phyloP scores from a whole-genome alignment of 1,140 invertebrate genomes.

The Euglossa dilemma region DNA sequence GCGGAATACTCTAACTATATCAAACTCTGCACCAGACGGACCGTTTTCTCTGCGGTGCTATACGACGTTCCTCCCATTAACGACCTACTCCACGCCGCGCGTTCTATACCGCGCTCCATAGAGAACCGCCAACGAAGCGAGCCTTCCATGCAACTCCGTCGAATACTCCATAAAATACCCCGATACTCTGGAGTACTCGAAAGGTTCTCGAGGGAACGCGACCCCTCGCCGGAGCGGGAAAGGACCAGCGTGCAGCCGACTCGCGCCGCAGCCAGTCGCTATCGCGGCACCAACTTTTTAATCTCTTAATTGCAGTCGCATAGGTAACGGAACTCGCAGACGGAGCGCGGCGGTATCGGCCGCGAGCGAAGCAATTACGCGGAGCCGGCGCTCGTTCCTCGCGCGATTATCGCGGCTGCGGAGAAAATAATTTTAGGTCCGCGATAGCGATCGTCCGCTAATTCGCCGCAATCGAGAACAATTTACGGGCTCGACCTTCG shows the following conservation, averaged over 20 bases:
- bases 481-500: conserved; percentile 61
- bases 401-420: conserved; percentile 2
- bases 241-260: too few species aligned
- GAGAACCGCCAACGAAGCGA: too few species aligned
- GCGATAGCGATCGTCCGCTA: conserved; percentile 60
- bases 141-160: too few species aligned
- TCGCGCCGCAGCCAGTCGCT: background rate
- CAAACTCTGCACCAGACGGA: background rate
- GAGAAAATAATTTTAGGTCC: conserved; percentile 53
- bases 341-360: background rate
- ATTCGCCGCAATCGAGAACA: conserved; percentile 65
- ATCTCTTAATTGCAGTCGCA: conserved; percentile 16
- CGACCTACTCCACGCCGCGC: background rate
- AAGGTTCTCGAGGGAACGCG: too few species aligned
- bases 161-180: too few species aligned
- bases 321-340: background rate
- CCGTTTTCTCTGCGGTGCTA: background rate
- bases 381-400: background rate
- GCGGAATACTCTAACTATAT: conserved; percentile 10
- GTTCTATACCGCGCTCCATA: background rate
- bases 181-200: too few species aligned
- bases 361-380: conserved; percentile 3
- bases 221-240: too few species aligned
- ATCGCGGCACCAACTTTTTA: conserved; percentile 15
- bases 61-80: background rate